phyloP scores from a whole-genome alignment of 2,113 vertebrate genomes.

The Orycteropus afer region DNA sequence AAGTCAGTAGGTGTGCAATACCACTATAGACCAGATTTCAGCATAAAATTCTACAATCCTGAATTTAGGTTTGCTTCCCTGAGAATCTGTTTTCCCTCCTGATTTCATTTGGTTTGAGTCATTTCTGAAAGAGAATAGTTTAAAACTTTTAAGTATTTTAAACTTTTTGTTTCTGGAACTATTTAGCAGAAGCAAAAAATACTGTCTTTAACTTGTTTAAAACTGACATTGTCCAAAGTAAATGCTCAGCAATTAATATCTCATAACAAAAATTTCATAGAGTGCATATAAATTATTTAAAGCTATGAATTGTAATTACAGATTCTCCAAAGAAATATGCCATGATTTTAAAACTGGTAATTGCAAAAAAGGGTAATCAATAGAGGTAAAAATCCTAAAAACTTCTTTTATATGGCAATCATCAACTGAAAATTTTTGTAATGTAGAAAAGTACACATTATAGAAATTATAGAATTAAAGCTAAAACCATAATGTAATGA shows the following conservation, averaged over 20 bases:
- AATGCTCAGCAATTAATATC: slow-evolving; percentile 56
- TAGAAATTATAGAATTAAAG: slow-evolving; percentile 32
- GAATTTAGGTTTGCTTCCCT: slow-evolving; percentile 36
- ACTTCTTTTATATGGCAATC: slow-evolving; percentile 30
- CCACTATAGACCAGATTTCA: slow-evolving; percentile 56
- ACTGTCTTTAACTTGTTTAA: slow-evolving; percentile 44
- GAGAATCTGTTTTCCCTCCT: neutral
- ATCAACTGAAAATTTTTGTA: slow-evolving; percentile 23
- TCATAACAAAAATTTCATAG: slow-evolving; percentile 56
- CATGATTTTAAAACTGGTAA: slow-evolving; percentile 66
- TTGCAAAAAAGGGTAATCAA: slow-evolving; percentile 36
- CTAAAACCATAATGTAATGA: slow-evolving; percentile 28
- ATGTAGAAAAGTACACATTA: neutral
- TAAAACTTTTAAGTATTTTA: slow-evolving; percentile 23
- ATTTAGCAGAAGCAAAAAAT: slow-evolving; percentile 37
- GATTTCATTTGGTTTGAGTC: neutral
- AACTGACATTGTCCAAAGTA: slow-evolving; percentile 44
- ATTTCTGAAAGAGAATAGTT: neutral
- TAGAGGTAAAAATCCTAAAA: neutral
- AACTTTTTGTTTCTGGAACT: neutral
- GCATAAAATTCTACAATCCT: slow-evolving; percentile 28
- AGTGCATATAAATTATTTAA: neutral
- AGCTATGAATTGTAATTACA: slow-evolving; percentile 22
- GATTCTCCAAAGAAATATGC: neutral
- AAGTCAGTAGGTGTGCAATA: slow-evolving; percentile 60